A percentile compares a stretch with the other conserved stretches of the same genome.
These are phyloP conservation scores for Rhinolophus ferrumequinum DNA, from an alignment of 2,113 vertebrate species.

Conservation along the genomic window DNA sequence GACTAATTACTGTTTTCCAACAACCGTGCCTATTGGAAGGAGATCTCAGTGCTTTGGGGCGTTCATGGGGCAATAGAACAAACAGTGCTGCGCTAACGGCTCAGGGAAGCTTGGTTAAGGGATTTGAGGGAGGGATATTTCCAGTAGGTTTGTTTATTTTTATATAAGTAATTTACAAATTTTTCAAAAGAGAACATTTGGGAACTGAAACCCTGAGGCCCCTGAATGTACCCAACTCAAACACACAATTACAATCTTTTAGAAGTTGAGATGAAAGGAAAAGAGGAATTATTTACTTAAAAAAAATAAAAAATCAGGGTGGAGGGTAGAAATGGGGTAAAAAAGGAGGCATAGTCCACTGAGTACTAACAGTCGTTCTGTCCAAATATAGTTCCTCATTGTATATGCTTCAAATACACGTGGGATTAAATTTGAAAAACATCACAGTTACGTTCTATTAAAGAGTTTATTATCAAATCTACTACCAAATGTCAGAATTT, in stretches of 20 bases:
- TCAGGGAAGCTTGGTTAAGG: not conserved
- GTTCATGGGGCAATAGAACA: rapidly evolving
- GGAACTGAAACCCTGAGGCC: not conserved
- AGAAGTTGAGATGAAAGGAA: not conserved
- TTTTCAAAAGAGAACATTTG: conserved; percentile 18
- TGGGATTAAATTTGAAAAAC: conserved; percentile 18
- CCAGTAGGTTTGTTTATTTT: not conserved
- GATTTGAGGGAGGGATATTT: not conserved
- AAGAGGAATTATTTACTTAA: not conserved
- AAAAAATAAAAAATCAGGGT: not conserved
- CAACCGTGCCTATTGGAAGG: not conserved
- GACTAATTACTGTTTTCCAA: not conserved
- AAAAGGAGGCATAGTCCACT: not conserved
- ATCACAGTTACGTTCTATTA: not conserved
- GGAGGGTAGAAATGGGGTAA: not conserved
- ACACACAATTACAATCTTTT: not conserved
- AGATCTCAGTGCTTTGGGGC: not conserved
- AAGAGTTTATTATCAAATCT: not conserved
- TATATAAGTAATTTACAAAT: not conserved
- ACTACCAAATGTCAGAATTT: conserved; percentile 15
- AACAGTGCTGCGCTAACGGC: rapidly evolving
- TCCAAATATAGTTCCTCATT: not conserved
- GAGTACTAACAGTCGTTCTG: not conserved
- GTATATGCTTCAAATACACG: not conserved
- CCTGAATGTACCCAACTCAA: not conserved